phyloP scores from a whole-genome alignment of 2,797 vertebrate genomes.

The Paedocypris micromegethes region DNA sequence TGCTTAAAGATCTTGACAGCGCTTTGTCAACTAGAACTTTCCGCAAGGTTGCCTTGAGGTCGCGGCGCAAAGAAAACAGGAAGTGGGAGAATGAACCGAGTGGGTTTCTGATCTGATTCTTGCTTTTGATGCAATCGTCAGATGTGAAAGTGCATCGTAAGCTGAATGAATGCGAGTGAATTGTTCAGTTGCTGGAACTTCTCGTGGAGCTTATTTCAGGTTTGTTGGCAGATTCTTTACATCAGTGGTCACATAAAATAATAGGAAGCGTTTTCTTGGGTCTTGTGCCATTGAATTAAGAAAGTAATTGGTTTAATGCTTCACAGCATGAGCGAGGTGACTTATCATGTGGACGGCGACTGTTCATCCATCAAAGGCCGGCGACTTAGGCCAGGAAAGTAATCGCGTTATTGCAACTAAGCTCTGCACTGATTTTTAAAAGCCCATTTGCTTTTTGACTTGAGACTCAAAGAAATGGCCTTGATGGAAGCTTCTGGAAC shows the following conservation, averaged over 20 bases:
- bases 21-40: slow-evolving; percentile 6
- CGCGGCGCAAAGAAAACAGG: slow-evolving; percentile 4
- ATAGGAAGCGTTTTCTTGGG: not conserved
- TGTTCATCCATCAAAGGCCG: slow-evolving; percentile 26
- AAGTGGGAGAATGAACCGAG: not conserved
- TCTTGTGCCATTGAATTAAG: slow-evolving; percentile 24
- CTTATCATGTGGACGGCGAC: slow-evolving; percentile 27
- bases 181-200: not conserved
- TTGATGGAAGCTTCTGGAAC: no score
- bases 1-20: not conserved
- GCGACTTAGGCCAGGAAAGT: slow-evolving; percentile 21
- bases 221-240: not conserved
- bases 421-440: slow-evolving; percentile 9
- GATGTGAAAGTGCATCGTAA: slow-evolving; percentile 9
- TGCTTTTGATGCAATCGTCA: slow-evolving; percentile 8
- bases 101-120: slow-evolving; percentile 3
- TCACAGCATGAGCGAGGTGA: slow-evolving; percentile 11
- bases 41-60: not conserved
- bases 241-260: slow-evolving; percentile 15
- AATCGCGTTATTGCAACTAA: slow-evolving; percentile 26
- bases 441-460: slow-evolving; percentile 15
- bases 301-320: slow-evolving; percentile 34
- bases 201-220: slow-evolving; percentile 7
- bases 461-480: slow-evolving; percentile 6
- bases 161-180: slow-evolving; percentile 1